Base-by-base conservation (phyloP, 2,797 vertebrate species). In the Lemur catta region DNA sequence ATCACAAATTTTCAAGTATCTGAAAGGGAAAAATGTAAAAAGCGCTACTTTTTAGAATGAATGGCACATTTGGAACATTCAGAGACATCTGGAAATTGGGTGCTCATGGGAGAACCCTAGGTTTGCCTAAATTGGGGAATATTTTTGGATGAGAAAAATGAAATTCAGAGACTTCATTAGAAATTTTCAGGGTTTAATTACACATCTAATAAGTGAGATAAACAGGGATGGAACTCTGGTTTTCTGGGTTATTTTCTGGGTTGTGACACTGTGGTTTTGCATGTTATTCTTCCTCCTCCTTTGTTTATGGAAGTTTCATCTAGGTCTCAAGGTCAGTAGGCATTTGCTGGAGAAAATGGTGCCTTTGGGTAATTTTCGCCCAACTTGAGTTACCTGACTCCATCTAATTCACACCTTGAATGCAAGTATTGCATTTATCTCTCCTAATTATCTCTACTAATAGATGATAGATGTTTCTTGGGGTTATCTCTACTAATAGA, bases 381-480 rank as follows among this genome's bases (percentile, higher is more conserved):
- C n/a, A 65, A 35, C 15, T 48, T 22, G 22, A 71, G 11, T 55
- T 93, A 59, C 7, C 24, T 48, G 65, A 24, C 33, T 38, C 43
- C 35, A 61, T 13, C 28, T 72, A 76, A 86, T 26, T 85, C 74
- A 59, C 85, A 75, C 43, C n/a, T 91, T 95, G 43, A 96, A 76
- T 95, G 41, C 84, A 96, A 76, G 72, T 80, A 46, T 91, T 41
- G 11, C 9, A 84, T 38, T 41, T 22, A 41, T 38, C 78, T 90
- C 63, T 65, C 33, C 15, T 65, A 65, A 38, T 41, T 22, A 38
- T 38, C 76, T 90, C 63, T 88, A 43, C 92, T 87, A 84, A 76
- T 57, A 71, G 43, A 48, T 89, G 86, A 96, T 48, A 72, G 79
- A 38, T 94, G 41, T 76, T 41, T 81, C 93, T 93, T 41, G 8